Percentiles rank a stretch among this genome's conserved stretches.
Evolutionary conservation across 2,797 vertebrate genomes (phyloP).

Genomic region (Diplodus puntazzo): DNA sequence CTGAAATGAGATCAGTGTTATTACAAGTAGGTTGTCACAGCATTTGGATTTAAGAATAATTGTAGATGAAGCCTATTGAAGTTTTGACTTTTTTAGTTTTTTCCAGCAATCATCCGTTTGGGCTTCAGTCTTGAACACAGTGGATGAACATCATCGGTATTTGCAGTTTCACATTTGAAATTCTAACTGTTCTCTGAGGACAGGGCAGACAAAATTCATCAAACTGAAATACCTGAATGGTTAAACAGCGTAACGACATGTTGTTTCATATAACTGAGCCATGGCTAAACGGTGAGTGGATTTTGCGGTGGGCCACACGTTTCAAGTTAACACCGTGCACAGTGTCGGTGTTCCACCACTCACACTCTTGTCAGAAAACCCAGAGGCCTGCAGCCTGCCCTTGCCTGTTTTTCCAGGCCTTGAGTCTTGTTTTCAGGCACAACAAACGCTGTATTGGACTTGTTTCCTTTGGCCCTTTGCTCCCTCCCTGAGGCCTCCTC

Average conservation of each 20-base stretch:
- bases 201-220: neutral
- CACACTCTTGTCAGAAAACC: conserved; percentile 73
- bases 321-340: conserved; percentile 72
- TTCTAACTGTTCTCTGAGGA: neutral
- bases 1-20: neutral
- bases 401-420: conserved; percentile 84
- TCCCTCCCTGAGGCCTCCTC: conserved; percentile 75
- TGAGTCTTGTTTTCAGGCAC: conserved; percentile 85
- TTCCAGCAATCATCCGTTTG: neutral
- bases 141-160: neutral
- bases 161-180: conserved; percentile 7
- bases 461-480: conserved; percentile 85
- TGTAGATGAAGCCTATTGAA: neutral
- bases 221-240: conserved; percentile 49
- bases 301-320: conserved; percentile 72
- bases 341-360: conserved; percentile 68
- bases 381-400: conserved; percentile 74
- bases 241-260: conserved; percentile 54
- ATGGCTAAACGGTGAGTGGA: conserved; percentile 66
- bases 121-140: neutral
- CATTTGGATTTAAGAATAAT: neutral
- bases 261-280: conserved; percentile 64
- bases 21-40: neutral
- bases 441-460: conserved; percentile 84
- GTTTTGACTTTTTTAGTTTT: neutral